Evolutionary conservation across 2,888 invertebrate species (phyloP), one percentile per base, ranked within the genome.

Genomic region (Sinhomidia bicolor): DNA sequence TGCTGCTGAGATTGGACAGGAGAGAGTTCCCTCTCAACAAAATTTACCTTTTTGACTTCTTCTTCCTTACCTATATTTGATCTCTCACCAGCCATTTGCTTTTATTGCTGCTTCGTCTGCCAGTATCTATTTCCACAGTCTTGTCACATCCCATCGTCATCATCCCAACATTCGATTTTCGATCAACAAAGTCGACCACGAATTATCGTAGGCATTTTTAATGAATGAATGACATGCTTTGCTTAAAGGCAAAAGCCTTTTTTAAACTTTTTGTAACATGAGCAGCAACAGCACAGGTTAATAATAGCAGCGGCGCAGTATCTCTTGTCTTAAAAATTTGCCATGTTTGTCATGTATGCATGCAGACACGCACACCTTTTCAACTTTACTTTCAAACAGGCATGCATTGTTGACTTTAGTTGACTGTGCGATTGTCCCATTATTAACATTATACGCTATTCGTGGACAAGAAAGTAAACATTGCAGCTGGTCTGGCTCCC

Each of bases 11-110:
- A 47, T 36, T 17, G 36, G 71, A 83, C 57, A 74, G 12, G 83
- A 83, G 83, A 83, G 83, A 83, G 83, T 83, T 83, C 74, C 20
- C 10, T 83, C 71, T 23, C 23, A 9, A 29, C 62, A 68, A n/a
- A n/a, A 17, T 68, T 68, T 68, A 47, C 47, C 47, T 29, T 74
- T 47, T 74, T 47, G 26, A 26, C 74, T 74, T n/a, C 26, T 71
- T 17, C 44, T 14, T 26, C 44, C 29, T 62, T 10, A 36, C 23
- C 62, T 26, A 26, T 2, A 4, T 12, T 51, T 9, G 51, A 51
- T 51, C n/a, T n/a, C n/a, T n/a, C n/a, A n/a, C n/a, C n/a, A n/a
- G 36, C 4, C 36, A 36, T 5, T 36, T 36, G 36, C 36, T 36
- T n/a, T n/a, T n/a, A 36, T 3, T 36, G 36, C 4, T 36, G 36